A percentile compares a stretch with the other conserved stretches of the same genome.
phyloP scores from a whole-genome alignment of 2,113 vertebrate genomes.

The Lampris megalopsis region DNA sequence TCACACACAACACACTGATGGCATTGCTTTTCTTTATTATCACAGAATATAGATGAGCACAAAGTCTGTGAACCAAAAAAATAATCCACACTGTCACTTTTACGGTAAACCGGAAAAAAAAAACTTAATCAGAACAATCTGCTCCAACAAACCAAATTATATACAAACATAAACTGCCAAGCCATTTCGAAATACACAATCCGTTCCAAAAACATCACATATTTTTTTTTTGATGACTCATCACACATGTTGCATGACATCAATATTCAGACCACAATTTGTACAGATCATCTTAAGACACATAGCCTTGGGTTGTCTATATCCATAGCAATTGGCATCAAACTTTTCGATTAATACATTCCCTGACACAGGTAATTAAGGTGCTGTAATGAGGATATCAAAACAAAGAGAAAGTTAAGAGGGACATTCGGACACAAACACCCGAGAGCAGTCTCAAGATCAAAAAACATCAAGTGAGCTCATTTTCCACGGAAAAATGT shows the following conservation, averaged over 20 bases:
- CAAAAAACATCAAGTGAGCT: slow-evolving; percentile 29
- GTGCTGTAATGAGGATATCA: slow-evolving; percentile 8
- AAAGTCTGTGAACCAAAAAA: slow-evolving; percentile 6
- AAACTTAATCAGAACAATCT: not conserved
- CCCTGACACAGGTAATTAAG: slow-evolving; percentile 27
- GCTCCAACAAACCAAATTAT: slow-evolving; percentile 35
- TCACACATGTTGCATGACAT: not conserved
- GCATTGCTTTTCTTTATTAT: slow-evolving; percentile 22
- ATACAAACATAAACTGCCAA: slow-evolving; percentile 45
- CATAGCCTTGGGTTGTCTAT: not conserved
- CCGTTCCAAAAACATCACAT: slow-evolving; percentile 1
- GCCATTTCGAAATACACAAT: slow-evolving; percentile 20
- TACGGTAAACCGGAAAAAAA: not conserved
- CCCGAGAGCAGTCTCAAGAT: slow-evolving; percentile 11
- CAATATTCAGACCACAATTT: not conserved
- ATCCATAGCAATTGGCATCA: not conserved
- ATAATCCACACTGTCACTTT: slow-evolving; percentile 4
- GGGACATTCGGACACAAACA: not conserved
- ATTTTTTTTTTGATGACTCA: not conserved
- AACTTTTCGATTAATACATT: slow-evolving; percentile 1
- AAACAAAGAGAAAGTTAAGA: not conserved
- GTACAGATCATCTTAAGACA: not conserved
- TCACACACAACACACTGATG: too few relatives aligned
- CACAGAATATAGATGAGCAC: slow-evolving; percentile 2
- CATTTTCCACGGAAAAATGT: slow-evolving; percentile 28